Percentiles rank a stretch among this genome's conserved stretches.
These are phyloP conservation scores for Syrmaticus mikado DNA, from an alignment of 2,113 vertebrate genomes.

Conservation along the genomic window DNA sequence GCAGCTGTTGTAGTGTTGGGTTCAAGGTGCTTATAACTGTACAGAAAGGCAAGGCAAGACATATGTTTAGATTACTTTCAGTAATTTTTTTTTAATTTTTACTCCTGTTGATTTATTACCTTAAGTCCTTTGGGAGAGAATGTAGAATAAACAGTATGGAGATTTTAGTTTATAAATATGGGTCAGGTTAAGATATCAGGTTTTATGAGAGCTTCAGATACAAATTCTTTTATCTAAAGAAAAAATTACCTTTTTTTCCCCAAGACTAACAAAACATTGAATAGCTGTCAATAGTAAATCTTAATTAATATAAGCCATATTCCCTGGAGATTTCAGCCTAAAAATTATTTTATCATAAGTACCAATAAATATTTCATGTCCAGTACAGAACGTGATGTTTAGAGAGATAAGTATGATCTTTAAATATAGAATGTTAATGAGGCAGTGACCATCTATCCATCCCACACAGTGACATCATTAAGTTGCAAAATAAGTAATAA, in stretches of 20 bases:
- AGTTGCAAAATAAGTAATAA: conserved; percentile 45
- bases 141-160: not conserved
- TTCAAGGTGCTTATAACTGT: not conserved
- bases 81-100: not conserved
- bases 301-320: conserved; percentile 29
- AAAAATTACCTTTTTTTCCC: not conserved
- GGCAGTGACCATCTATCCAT: conserved; percentile 15
- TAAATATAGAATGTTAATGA: conserved; percentile 34
- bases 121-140: not conserved
- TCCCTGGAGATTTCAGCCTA: not conserved
- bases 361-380: conserved; percentile 41
- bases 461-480: conserved; percentile 21
- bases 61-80: not conserved
- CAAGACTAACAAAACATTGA: not conserved
- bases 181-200: not conserved
- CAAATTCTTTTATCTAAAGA: not conserved
- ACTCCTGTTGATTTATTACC: not conserved
- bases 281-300: not conserved
- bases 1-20: not conserved
- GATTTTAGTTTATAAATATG: not conserved
- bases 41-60: not conserved
- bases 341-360: conserved; percentile 21
- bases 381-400: not conserved
- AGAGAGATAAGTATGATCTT: not conserved
- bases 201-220: not conserved